Conservation (phyloP, 2,888 invertebrate species). For the Willowsia nigromaculata region DNA sequence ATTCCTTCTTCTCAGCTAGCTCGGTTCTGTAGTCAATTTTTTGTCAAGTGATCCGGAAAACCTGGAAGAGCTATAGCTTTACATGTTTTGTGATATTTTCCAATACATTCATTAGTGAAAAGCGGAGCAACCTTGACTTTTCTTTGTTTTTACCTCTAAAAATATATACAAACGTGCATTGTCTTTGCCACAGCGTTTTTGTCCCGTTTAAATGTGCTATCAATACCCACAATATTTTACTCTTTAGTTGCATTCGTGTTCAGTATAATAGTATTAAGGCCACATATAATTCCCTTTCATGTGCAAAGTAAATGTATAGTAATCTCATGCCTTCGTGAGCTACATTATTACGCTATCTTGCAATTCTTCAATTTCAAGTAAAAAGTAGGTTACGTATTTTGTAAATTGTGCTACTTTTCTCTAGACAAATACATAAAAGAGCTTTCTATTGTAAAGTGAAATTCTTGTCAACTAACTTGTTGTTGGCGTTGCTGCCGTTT, state of each 20-base stretch:
- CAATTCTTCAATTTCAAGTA: neutral
- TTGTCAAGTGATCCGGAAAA: neutral
- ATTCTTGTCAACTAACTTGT: neutral
- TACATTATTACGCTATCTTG: neutral
- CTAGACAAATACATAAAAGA: neutral
- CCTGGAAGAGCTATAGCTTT: neutral
- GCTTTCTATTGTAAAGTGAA: neutral
- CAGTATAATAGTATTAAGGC: neutral
- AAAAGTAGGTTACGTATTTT: slow-evolving; percentile 18
- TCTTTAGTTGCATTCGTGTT: neutral
- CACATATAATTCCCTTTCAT: neutral
- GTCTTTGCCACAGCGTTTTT: too few species aligned
- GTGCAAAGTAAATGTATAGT: neutral
- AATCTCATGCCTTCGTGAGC: neutral
- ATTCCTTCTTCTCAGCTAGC: neutral
- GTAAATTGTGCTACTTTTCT: neutral
- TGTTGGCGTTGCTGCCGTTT: neutral
- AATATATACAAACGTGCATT: neutral
- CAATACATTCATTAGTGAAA: neutral
- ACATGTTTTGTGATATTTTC: neutral
- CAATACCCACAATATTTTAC: neutral
- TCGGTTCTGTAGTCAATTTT: neutral
- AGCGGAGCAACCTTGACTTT: neutral
- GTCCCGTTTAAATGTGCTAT: neutral
- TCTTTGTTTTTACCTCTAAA: neutral